Evolutionary conservation across 2,113 vertebrate genomes (phyloP).

Genomic region (Charina bottae): DNA sequence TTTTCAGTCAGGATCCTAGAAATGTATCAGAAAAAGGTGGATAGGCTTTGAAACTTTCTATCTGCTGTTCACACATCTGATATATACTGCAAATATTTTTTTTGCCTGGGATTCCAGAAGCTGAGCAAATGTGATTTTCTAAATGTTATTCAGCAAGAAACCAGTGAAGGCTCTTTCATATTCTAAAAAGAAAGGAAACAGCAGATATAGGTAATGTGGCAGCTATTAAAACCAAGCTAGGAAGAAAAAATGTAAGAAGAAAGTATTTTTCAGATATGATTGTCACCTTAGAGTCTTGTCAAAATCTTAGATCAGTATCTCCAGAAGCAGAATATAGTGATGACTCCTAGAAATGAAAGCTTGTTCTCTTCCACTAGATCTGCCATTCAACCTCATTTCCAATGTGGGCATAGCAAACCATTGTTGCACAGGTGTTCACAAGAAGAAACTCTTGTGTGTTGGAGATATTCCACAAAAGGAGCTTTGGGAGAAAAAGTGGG

Average conservation of each 20-base stretch:
- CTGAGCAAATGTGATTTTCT: background rate
- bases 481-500: background rate
- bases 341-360: background rate
- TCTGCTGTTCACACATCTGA: slow-evolving; percentile 15
- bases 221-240: background rate
- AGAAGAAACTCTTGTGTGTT: background rate
- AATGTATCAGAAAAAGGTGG: slow-evolving; percentile 2
- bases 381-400: background rate
- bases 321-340: background rate
- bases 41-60: slow-evolving; percentile 19
- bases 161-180: background rate
- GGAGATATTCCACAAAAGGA: background rate
- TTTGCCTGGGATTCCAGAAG: background rate
- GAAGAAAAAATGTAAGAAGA: background rate
- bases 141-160: background rate
- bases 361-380: background rate
- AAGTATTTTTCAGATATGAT: background rate
- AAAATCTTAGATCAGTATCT: background rate
- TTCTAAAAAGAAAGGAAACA: background rate
- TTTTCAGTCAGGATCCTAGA: slow-evolving; percentile 28
- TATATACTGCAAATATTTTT: slow-evolving; percentile 21
- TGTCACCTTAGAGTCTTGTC: background rate
- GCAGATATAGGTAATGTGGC: background rate
- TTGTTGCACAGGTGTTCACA: background rate
- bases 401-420: background rate